A percentile compares a stretch with the other conserved stretches of the same genome.
Conservation (phyloP, 2,797 vertebrate genomes). For the Xenentodon cancila region DNA sequence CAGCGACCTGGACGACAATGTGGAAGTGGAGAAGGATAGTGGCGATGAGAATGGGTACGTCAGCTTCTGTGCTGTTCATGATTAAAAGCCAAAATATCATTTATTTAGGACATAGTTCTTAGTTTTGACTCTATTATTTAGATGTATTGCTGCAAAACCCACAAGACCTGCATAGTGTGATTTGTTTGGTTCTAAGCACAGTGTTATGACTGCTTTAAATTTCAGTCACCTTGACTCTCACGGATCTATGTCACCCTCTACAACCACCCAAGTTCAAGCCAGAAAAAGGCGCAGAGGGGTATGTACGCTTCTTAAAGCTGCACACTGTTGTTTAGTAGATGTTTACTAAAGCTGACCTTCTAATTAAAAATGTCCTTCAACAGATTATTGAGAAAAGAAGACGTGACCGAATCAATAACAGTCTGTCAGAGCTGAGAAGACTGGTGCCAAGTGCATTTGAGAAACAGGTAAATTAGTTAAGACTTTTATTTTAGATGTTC, state of each 20-base stretch:
- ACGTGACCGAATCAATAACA: slow-evolving; percentile 97
- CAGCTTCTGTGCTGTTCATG: too few relatives aligned
- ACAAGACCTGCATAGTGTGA: too few relatives aligned
- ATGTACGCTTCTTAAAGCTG: slow-evolving; percentile 49
- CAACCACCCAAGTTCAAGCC: slow-evolving; percentile 91
- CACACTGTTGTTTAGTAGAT: background rate
- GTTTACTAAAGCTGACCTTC: background rate
- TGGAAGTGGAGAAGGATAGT: slow-evolving; percentile 95
- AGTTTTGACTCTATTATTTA: background rate
- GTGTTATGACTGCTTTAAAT: background rate
- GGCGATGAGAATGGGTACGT: slow-evolving; percentile 92
- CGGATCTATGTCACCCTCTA: slow-evolving; percentile 89
- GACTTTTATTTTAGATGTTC: background rate
- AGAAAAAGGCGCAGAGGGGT: slow-evolving; percentile 96
- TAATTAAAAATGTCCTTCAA: background rate
- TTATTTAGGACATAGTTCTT: background rate
- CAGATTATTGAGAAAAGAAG: slow-evolving; percentile 98
- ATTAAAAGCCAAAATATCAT: background rate
- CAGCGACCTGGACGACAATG: slow-evolving; percentile 93
- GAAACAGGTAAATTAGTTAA: slow-evolving; percentile 87
- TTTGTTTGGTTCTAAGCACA: background rate
- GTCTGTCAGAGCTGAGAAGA: slow-evolving; percentile 92
- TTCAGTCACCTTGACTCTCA: slow-evolving; percentile 82
- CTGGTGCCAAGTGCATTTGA: slow-evolving; percentile 97
- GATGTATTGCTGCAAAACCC: too few relatives aligned